Conservation (phyloP, 2,888 invertebrate species). For the Euclidia mi region DNA sequence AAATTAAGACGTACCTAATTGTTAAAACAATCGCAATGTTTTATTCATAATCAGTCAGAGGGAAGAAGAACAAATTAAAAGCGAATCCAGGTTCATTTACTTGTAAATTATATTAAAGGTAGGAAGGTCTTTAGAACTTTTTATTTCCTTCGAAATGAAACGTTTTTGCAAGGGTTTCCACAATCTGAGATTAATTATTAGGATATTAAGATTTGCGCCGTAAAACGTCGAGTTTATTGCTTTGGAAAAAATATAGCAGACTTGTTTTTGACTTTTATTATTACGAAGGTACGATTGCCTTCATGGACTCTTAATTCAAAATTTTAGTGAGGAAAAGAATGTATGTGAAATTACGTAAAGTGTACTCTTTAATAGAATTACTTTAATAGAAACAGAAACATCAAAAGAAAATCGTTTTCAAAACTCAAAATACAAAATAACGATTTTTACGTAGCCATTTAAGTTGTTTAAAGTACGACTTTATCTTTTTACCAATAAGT, state of each 20-base stretch:
- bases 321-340: conserved; percentile 14
- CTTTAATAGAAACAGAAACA: too few species aligned
- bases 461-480: too few species aligned
- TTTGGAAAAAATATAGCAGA: conserved; percentile 26
- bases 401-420: too few species aligned
- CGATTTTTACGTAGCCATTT: too few species aligned
- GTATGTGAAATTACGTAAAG: neutral
- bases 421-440: too few species aligned
- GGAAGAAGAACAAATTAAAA: conserved; percentile 42
- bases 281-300: conserved; percentile 16
- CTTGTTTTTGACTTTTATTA: conserved; percentile 28
- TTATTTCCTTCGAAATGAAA: conserved; percentile 32
- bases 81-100: conserved; percentile 37
- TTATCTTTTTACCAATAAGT: too few species aligned
- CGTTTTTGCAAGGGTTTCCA: conserved; percentile 39
- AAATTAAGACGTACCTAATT: conserved; percentile 33
- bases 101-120: conserved; percentile 42
- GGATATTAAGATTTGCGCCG: conserved; percentile 54
- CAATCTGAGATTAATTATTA: conserved; percentile 60
- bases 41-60: conserved; percentile 40
- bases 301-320: conserved; percentile 19
- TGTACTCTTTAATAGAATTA: neutral
- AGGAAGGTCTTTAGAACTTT: conserved; percentile 29
- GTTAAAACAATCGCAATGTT: conserved; percentile 44
- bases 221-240: conserved; percentile 43